Percentiles rank a stretch among this genome's conserved stretches.
These are phyloP conservation scores for Perccottus glenii DNA, from an alignment of 2,113 vertebrate species.

Conservation along the genomic window DNA sequence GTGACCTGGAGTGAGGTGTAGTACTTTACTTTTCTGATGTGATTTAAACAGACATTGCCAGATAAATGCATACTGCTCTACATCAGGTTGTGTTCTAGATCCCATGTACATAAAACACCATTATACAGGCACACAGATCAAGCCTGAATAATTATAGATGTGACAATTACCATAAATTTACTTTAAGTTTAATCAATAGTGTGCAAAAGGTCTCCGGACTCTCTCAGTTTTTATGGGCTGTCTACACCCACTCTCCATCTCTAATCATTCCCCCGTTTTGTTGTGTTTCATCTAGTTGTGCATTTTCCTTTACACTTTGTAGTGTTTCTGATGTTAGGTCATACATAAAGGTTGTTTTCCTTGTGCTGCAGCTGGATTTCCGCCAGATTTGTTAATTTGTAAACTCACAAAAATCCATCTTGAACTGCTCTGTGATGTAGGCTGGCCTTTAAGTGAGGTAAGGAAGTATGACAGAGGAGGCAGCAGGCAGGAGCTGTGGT, in stretches of 20 bases:
- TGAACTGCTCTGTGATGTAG: no score
- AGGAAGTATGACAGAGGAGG: no score
- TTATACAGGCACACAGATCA: slow-evolving; percentile 15
- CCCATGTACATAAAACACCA: not conserved
- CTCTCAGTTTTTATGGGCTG: slow-evolving; percentile 61
- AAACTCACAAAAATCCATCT: no score
- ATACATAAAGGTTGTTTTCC: not conserved
- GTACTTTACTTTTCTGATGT: slow-evolving; percentile 43
- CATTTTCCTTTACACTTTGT: slow-evolving; percentile 10
- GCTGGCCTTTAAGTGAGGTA: no score
- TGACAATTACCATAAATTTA: slow-evolving; percentile 62
- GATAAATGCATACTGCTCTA: slow-evolving; percentile 6
- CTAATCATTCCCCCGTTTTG: slow-evolving; percentile 36
- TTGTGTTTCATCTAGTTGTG: slow-evolving; percentile 48
- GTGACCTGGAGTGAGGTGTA: slow-evolving; percentile 15
- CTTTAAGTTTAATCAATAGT: slow-evolving; percentile 66
- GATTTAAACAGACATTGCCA: slow-evolving; percentile 32
- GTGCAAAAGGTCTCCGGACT: slow-evolving; percentile 35
- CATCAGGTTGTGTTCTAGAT: slow-evolving; percentile 3
- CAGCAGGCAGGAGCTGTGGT: no score
- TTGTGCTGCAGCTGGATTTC: no score
- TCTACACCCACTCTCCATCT: slow-evolving; percentile 42
- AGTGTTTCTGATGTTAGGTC: slow-evolving; percentile 19
- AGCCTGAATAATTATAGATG: slow-evolving; percentile 48
- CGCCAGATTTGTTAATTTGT: no score